Percentiles rank a stretch among this genome's conserved stretches.
Conservation (phyloP, 2,113 vertebrate species). For the Nothocercus nigrocapillus region DNA sequence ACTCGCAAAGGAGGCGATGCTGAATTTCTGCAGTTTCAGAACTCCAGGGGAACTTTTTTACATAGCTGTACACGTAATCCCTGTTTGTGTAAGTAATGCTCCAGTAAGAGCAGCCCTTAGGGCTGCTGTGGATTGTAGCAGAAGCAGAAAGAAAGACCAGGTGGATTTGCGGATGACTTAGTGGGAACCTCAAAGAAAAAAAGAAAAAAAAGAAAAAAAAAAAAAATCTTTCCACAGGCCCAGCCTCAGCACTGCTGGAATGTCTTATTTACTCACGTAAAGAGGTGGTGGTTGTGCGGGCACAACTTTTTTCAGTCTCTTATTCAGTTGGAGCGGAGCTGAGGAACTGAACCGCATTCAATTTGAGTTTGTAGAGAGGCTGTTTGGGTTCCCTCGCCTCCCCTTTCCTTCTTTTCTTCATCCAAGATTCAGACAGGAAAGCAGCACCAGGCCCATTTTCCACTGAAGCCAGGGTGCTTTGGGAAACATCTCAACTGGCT, state of each 20-base stretch:
- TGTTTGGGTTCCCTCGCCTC: not conserved
- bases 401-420: conserved; percentile 54
- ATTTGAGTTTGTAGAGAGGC: not conserved
- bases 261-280: not conserved
- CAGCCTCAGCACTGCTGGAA: not conserved
- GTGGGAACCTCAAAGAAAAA: not conserved
- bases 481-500: conserved; percentile 61
- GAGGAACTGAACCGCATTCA: conserved; percentile 16
- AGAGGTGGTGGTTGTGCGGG: not conserved
- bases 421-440: conserved; percentile 57
- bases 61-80: not conserved
- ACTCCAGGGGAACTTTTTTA: not conserved
- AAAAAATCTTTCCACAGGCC: not conserved
- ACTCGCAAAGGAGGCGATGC: not conserved
- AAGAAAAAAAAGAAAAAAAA: not conserved
- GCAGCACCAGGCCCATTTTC: not conserved
- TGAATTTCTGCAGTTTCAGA: not conserved
- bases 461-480: conserved; percentile 46
- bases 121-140: not conserved
- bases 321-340: not conserved
- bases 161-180: not conserved
- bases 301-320: conserved; percentile 2
- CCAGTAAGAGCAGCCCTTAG: not conserved
- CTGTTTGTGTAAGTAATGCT: not conserved
- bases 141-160: not conserved